Percentiles rank a stretch among this genome's conserved stretches.
Conservation (phyloP, 2,113 vertebrate species). For the Oncorhynchus nerka region DNA sequence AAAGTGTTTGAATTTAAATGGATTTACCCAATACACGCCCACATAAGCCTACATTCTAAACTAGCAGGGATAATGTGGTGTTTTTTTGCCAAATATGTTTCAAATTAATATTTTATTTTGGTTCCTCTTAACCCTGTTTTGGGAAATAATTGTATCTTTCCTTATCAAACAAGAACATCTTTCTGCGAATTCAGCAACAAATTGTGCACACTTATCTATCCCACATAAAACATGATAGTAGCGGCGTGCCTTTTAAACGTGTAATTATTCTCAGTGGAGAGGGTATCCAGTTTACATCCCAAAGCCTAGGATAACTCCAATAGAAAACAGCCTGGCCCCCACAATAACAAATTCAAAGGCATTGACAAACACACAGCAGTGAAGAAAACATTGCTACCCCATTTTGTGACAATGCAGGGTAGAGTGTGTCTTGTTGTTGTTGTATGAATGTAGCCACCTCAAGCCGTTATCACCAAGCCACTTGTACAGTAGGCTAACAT, state of each 20-base stretch:
- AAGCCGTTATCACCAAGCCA: neutral
- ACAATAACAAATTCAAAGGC: slow-evolving; percentile 17
- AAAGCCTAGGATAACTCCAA: neutral
- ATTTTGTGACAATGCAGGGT: slow-evolving; percentile 10
- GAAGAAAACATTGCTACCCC: slow-evolving; percentile 47
- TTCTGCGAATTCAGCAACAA: too few relatives aligned
- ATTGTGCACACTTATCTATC: too few relatives aligned
- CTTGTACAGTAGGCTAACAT: neutral
- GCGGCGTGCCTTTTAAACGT: neutral
- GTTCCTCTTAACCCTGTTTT: too few relatives aligned
- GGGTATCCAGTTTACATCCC: neutral
- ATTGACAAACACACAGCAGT: slow-evolving; percentile 10
- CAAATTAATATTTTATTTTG: too few relatives aligned
- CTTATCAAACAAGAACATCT: too few relatives aligned
- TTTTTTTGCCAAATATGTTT: too few relatives aligned
- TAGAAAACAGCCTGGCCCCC: neutral
- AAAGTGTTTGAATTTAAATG: too few relatives aligned
- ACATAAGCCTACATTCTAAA: too few relatives aligned
- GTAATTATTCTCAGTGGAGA: neutral
- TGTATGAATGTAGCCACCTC: neutral
- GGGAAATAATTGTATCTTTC: neutral
- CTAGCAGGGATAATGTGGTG: too few relatives aligned
- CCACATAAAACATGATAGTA: too few relatives aligned
- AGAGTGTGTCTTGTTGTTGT: neutral
- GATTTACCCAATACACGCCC: too few relatives aligned